Base-by-base conservation (phyloP, 1,140 invertebrate genomes). In the Trachymyrmex cornetzi region DNA sequence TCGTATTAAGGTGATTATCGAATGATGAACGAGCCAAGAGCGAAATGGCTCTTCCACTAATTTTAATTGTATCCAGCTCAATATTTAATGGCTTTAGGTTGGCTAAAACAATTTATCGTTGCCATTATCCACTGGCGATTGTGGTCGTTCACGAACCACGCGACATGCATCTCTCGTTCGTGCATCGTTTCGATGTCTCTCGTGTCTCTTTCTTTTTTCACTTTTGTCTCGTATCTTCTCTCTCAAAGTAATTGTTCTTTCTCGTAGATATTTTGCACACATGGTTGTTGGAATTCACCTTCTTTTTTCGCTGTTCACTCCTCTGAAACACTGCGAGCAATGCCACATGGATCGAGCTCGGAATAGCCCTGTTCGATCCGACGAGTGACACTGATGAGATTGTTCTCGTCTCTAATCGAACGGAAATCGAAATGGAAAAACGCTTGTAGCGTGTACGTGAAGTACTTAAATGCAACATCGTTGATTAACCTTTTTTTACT, bases 361-460 rank as follows among this genome's bases (percentile, higher is more conserved):
- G 50, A 81, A 38, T 71, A 38, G 22, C 16, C 1, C 30, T 57
- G 14, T 59, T 81, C 50, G 19, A 72, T 72, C 11, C 64, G 22
- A 67, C 63, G 63, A 80, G 30, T 69, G n/a, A 81, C 64, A 71
- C 79, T 71, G 79, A 81, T 59, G 79, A 72, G 79, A 71, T 72
- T 81, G 53, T 81, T 71, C 34, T 14, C 66, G 30, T 81, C 55
- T 81, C 69, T 44, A 72, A 81, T 80, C 16, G 34, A 57, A 72
- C 53, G 53, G 38, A 44, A 44, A 44, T 44, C 44, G 38, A 44
- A 81, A 30, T 81, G 19, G 53, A 59, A 72, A 81, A 81, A 57
- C 34, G 79, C 19, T 71, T 38, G 24, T 67, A 38, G 66, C 16
- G 7, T 71, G 53, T 81, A 59, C 50, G 11, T 81, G 16, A 16